Evolutionary conservation across 2,888 invertebrate species (phyloP), one percentile per base, ranked within the genome.

Genomic region (Volucella inflata): DNA sequence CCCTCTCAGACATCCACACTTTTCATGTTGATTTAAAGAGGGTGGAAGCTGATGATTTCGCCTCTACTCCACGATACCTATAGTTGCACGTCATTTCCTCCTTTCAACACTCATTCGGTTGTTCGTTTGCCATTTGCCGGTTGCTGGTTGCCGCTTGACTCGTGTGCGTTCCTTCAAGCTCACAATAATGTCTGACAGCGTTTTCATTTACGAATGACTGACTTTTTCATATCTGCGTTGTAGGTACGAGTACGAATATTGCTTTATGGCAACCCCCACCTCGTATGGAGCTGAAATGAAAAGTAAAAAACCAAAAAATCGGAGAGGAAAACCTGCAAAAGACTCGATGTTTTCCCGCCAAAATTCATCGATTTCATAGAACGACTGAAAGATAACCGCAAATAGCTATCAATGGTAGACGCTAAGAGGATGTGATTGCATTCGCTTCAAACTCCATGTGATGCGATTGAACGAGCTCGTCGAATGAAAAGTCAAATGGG

Each of bases 151-250:
- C 65, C 60, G 38, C 65, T 40, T 70, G 9, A 14, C 65, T 62
- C 62, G 70, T 36, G 71, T 72, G 55, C 68, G 67, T 55, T 83
- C 79, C 78, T 51, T 74, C 74, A 83, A 60, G 79, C 79, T 70
- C 79, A 30, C 83, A 74, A 74, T 83, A 79, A 79, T 70, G 83
- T 79, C 83, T 83, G 83, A 83, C 83, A 83, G 79, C 59, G 68
- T 74, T 83, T 83, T 83, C 83, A 83, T 83, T 83, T 79, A 74
- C 83, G 83, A 74, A 57, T 83, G 83, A 79, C 79, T 83, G 83
- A 12, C 62, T 74, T 68, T 78, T 74, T 74, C 74, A 74, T 83
- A 78, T 83, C 62, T 64, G 51, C 64, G 55, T 10, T 30, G 16
- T 9, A 10, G 12, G 12, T 4, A 14, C 40, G 59, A 44, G 12